Conservation (phyloP, 2,888 invertebrate species). For the Drosophila fulvimacula region DNA sequence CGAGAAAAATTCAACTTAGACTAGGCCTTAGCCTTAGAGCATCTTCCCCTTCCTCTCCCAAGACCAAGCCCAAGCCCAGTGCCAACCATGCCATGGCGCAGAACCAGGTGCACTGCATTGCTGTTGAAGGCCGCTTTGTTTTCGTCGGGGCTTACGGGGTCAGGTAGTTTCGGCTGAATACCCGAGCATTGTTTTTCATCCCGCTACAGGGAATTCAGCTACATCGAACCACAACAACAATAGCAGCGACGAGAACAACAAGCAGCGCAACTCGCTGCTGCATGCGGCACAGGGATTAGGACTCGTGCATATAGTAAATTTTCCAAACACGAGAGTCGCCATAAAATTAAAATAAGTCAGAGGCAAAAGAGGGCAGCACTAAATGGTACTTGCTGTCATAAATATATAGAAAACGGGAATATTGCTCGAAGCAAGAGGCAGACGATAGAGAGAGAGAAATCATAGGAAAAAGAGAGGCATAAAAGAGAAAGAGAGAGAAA, state of each 20-base stretch:
- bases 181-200: conserved; percentile 62
- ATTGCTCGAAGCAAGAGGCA: background rate
- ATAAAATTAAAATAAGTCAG: conserved; percentile 36
- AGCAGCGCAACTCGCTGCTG: conserved; percentile 16
- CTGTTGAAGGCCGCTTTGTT: conserved; percentile 47
- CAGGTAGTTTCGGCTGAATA: conserved; percentile 74
- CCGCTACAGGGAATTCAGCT: conserved; percentile 51
- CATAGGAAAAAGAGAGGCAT: background rate
- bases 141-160: conserved; percentile 54
- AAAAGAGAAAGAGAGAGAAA: background rate
- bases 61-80: background rate
- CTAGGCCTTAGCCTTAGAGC: conserved; percentile 27
- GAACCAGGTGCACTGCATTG: conserved; percentile 74
- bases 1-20: conserved; percentile 23
- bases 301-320: conserved; percentile 69
- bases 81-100: conserved; percentile 27
- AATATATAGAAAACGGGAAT: background rate
- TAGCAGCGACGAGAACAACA: conserved; percentile 13
- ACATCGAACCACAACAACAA: conserved; percentile 7
- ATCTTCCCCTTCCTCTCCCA: conserved; percentile 19
- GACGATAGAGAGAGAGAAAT: background rate
- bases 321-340: conserved; percentile 59
- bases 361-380: conserved; percentile 7
- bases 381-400: conserved; percentile 12
- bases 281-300: conserved; percentile 78